Percentiles rank a stretch among this genome's conserved stretches.
Conservation (phyloP, 2,888 invertebrate species). For the Masnerella sp. region DNA sequence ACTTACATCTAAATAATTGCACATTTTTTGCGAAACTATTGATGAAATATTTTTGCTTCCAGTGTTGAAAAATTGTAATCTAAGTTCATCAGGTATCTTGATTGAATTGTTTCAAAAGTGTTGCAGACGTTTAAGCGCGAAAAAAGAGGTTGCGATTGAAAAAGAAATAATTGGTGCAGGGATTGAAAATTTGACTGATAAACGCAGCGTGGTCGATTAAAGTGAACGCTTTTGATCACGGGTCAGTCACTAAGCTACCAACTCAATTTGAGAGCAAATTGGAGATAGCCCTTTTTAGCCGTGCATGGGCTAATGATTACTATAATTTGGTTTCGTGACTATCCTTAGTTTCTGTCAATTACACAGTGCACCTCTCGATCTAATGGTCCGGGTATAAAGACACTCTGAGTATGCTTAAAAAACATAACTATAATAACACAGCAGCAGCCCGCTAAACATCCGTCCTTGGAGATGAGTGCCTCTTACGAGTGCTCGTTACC, state of each 20-base stretch:
- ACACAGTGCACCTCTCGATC: slow-evolving; percentile 57
- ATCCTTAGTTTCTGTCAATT: slow-evolving; percentile 63
- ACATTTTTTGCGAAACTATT: too few relatives aligned
- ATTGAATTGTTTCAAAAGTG: too few relatives aligned
- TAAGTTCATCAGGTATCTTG: too few relatives aligned
- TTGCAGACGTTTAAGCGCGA: background rate
- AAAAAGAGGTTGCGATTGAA: background rate
- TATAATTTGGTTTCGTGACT: slow-evolving; percentile 65
- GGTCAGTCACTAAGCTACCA: slow-evolving; percentile 58
- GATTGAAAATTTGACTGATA: slow-evolving; percentile 56
- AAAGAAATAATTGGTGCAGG: slow-evolving; percentile 41
- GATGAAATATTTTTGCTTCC: too few relatives aligned
- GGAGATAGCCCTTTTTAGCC: slow-evolving; percentile 63
- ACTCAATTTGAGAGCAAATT: slow-evolving; percentile 60
- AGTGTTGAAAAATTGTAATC: too few relatives aligned
- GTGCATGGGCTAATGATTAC: slow-evolving; percentile 64
- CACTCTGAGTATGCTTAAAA: slow-evolving; percentile 57
- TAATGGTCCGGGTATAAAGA: slow-evolving; percentile 57
- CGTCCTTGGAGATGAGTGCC: slow-evolving; percentile 59
- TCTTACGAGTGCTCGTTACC: slow-evolving; percentile 57
- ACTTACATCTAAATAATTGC: too few relatives aligned
- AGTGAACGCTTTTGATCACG: slow-evolving; percentile 48
- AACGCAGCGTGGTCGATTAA: slow-evolving; percentile 50
- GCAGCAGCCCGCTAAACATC: slow-evolving; percentile 59
- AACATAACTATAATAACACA: slow-evolving; percentile 60